Evolutionary conservation across 2,113 vertebrate species (phyloP).

Genomic region (Elgaria multicarinata): DNA sequence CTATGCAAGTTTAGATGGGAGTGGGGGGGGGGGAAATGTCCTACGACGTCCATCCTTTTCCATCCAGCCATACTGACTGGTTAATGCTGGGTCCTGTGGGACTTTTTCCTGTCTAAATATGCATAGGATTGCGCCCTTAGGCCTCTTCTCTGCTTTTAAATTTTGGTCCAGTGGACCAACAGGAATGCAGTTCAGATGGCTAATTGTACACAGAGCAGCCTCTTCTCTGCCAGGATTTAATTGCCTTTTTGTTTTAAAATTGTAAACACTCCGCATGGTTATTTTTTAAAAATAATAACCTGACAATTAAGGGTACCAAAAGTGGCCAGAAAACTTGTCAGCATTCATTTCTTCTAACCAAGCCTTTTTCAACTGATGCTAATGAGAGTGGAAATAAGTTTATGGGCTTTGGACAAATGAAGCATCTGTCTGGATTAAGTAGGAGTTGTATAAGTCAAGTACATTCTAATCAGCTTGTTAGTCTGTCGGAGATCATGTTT

Average conservation of each 20-base stretch:
- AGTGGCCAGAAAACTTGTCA: neutral
- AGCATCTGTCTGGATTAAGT: slow-evolving; percentile 19
- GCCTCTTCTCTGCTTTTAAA: neutral
- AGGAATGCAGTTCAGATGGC: neutral
- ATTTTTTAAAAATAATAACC: neutral
- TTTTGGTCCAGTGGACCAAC: neutral
- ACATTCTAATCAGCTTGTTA: slow-evolving; percentile 35
- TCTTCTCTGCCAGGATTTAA: neutral
- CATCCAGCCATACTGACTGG: too few species aligned
- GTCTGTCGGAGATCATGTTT: slow-evolving; percentile 12
- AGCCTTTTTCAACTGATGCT: neutral
- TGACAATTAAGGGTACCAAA: neutral
- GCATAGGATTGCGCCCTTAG: too few species aligned
- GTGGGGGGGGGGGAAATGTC: too few species aligned
- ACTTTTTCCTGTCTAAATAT: too few species aligned
- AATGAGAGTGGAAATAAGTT: slow-evolving; percentile 26
- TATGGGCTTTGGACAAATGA: slow-evolving; percentile 14
- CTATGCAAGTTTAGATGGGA: too few species aligned
- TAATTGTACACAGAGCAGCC: neutral
- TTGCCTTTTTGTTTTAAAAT: slow-evolving; percentile 3
- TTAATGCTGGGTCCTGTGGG: too few species aligned
- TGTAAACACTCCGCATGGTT: neutral
- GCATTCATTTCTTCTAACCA: neutral
- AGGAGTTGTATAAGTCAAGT: slow-evolving; percentile 15
- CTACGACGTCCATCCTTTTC: too few species aligned